phyloP scores from a whole-genome alignment of 1,140 invertebrate genomes.

The Caenorhabditis remanei region DNA sequence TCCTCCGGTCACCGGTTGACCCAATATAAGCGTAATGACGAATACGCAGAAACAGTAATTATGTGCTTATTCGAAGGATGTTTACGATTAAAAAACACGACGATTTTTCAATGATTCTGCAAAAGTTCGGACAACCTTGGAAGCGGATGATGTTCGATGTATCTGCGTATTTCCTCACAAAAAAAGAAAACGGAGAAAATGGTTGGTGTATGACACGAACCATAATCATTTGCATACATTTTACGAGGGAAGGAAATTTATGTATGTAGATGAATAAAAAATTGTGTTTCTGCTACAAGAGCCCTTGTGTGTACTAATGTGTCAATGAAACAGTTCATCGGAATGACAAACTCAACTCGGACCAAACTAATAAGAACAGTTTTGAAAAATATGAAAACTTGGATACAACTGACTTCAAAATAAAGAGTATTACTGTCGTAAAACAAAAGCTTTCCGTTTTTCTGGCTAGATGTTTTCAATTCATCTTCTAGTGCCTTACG shows the following conservation, averaged over 20 bases:
- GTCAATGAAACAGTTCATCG: no score
- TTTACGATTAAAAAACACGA: constrained; percentile 34
- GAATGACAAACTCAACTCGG: no score
- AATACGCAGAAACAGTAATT: constrained; percentile 9
- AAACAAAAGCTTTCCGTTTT: no score
- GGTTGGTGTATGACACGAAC: neutral
- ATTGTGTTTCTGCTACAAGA: no score
- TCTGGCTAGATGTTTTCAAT: no score
- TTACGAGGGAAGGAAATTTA: neutral
- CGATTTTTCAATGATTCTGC: neutral
- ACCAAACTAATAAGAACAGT: no score
- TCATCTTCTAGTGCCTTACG: no score
- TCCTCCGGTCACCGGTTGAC: neutral
- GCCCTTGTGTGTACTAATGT: no score
- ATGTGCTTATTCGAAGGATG: constrained; percentile 32
- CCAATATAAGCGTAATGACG: neutral
- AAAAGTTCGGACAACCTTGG: constrained; percentile 33
- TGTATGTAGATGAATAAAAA: neutral
- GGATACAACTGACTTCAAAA: no score
- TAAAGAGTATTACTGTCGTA: no score
- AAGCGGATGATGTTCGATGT: constrained; percentile 47
- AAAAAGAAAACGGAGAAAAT: neutral
- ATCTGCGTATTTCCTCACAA: neutral
- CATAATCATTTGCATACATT: neutral
- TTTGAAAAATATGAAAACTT: no score